Evolutionary conservation across 2,888 invertebrate genomes (phyloP).

Genomic region (Trissoscelio sp.): DNA sequence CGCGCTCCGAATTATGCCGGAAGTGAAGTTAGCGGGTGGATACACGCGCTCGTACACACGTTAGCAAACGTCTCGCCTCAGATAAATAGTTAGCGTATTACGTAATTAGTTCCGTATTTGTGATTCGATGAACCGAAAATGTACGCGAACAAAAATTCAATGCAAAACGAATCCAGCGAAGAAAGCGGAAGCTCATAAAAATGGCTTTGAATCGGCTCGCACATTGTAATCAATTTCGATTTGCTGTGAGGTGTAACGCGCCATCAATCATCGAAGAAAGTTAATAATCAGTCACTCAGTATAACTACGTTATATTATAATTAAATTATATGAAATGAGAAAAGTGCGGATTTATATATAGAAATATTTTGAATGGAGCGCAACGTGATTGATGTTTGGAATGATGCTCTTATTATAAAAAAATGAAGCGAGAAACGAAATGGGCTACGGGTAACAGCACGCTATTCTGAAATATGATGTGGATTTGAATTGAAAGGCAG

Average conservation of each 20-base stretch:
- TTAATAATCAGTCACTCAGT: not conserved
- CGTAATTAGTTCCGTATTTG: constrained; percentile 35
- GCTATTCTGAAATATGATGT: constrained; percentile 39
- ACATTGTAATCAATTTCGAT: constrained; percentile 10
- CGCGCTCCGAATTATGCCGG: constrained; percentile 57
- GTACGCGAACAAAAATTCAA: constrained; percentile 5
- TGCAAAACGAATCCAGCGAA: not conserved
- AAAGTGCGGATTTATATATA: not conserved
- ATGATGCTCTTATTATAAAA: not conserved
- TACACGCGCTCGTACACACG: constrained; percentile 3
- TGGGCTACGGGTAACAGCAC: not conserved
- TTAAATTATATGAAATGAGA: not conserved
- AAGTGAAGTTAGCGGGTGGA: constrained; percentile 59
- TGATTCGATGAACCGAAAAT: constrained; percentile 27
- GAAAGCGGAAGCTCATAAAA: constrained; percentile 11
- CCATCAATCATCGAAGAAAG: constrained; percentile 25
- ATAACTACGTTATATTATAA: not conserved
- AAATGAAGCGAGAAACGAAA: constrained; percentile 3
- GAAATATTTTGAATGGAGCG: not conserved
- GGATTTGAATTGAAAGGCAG: constrained; percentile 52
- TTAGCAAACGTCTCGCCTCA: constrained; percentile 28
- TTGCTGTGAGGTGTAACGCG: constrained; percentile 5
- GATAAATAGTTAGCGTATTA: constrained; percentile 20
- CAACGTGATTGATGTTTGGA: not conserved
- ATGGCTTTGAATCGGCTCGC: not conserved